A percentile compares a stretch with the other conserved stretches of the same genome.
These are phyloP conservation scores for Sitobion miscanthi DNA, from an alignment of 1,140 invertebrate species.

Conservation along the genomic window DNA sequence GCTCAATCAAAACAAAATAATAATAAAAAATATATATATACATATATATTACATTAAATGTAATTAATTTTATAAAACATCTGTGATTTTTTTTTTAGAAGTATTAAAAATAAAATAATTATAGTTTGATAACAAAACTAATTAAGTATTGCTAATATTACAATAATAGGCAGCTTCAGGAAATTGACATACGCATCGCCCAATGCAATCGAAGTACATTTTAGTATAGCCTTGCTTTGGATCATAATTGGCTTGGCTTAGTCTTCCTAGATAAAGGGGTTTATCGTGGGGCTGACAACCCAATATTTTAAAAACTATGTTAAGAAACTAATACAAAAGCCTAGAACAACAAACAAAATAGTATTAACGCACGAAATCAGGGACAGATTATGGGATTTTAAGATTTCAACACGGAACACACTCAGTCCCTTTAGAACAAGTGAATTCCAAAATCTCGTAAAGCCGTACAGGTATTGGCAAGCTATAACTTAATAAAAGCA, in stretches of 20 bases:
- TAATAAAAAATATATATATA: no score
- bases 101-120: background rate
- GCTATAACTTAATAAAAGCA: background rate
- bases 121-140: background rate
- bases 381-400: background rate
- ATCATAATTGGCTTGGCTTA: no score
- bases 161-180: background rate
- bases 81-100: background rate
- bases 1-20: background rate
- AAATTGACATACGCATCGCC: background rate
- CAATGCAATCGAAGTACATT: background rate
- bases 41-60: no score
- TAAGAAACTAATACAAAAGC: background rate
- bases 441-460: background rate
- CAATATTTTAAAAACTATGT: background rate
- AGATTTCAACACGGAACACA: background rate
- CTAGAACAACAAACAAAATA: background rate
- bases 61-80: no score
- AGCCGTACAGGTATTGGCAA: background rate
- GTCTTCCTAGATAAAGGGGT: background rate
- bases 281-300: background rate
- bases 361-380: background rate
- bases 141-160: background rate
- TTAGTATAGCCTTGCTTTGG: no score
- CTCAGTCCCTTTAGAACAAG: background rate